Conservation (phyloP, 1,140 invertebrate genomes). For the Polyergus mexicanus region DNA sequence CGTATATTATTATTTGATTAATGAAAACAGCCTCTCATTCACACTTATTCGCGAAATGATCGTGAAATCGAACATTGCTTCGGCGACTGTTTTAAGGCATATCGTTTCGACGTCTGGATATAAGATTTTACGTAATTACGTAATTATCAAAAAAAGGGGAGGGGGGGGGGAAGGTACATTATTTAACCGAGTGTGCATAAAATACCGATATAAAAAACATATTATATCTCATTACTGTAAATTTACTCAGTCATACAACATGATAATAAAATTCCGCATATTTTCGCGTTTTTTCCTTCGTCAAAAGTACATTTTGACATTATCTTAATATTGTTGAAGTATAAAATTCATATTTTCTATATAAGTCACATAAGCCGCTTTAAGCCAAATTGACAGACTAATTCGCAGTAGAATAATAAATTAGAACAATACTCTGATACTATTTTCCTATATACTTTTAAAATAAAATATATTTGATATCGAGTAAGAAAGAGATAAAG, state of each 20-base stretch:
- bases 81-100: neutral
- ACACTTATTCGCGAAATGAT: neutral
- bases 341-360: neutral
- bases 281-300: conserved; percentile 1
- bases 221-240: neutral
- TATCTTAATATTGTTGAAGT: neutral
- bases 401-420: neutral
- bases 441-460: neutral
- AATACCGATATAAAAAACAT: conserved; percentile 10
- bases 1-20: conserved; percentile 39
- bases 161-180: neutral
- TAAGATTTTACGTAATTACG: conserved; percentile 17
- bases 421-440: neutral
- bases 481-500: too few relatives aligned
- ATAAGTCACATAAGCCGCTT: neutral
- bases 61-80: neutral
- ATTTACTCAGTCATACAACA: neutral
- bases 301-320: neutral
- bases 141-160: conserved; percentile 39
- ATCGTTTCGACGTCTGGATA: neutral
- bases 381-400: neutral
- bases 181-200: conserved; percentile 9
- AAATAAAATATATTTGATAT: conserved; percentile 12
- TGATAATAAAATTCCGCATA: conserved; percentile 17
- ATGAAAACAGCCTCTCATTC: neutral